A percentile compares a stretch with the other conserved stretches of the same genome.
Evolutionary conservation across 2,888 invertebrate genomes (phyloP).

Genomic region (Mythimna vitellina): DNA sequence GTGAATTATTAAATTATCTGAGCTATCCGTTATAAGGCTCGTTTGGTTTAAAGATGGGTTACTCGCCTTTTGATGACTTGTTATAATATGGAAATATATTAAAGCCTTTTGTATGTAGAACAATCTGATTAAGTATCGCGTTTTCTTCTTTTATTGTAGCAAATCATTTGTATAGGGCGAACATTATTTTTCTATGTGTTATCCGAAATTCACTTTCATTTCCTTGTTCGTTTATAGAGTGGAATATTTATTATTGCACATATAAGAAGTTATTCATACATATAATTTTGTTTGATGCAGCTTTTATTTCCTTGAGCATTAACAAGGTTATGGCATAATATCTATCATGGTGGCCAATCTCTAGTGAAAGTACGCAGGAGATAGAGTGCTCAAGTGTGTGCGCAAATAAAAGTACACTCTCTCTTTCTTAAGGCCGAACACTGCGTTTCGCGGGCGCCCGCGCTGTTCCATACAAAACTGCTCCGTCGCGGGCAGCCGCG

Average conservation of each 20-base stretch:
- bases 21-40: constrained; percentile 72
- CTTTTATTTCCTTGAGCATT: too few species aligned
- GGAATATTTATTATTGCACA: neutral
- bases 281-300: too few species aligned
- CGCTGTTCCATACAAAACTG: too few species aligned
- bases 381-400: too few species aligned
- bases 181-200: constrained; percentile 11
- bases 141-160: constrained; percentile 29
- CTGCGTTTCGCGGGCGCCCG: too few species aligned
- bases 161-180: constrained; percentile 25
- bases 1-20: constrained; percentile 84
- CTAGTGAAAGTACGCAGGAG: too few species aligned
- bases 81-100: constrained; percentile 39
- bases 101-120: constrained; percentile 29
- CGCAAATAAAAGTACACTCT: too few species aligned
- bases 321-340: too few species aligned
- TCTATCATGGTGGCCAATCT: too few species aligned
- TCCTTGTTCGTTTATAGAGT: neutral
- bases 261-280: too few species aligned
- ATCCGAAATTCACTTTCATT: neutral
- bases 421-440: too few species aligned
- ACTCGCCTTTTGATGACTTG: constrained; percentile 42
- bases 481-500: too few species aligned
- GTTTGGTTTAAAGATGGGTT: constrained; percentile 67
- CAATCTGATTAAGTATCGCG: constrained; percentile 28